Base-by-base conservation (phyloP, 2,888 invertebrate genomes). In the Xiphydria camelus region DNA sequence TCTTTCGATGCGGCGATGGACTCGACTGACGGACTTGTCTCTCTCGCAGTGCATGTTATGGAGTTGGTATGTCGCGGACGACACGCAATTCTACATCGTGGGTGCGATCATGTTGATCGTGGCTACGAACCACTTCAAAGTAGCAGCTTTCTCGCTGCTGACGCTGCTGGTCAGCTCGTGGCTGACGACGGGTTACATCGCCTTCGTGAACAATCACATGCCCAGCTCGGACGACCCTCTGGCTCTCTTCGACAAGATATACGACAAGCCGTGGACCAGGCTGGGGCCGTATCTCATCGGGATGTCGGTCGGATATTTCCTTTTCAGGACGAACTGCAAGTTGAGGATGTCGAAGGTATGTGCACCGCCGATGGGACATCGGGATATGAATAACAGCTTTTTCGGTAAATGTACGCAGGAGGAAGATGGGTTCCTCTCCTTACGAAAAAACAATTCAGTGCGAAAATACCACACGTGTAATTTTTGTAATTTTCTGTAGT, bases 61-160 rank as follows among this genome's bases (percentile, higher is more conserved):
- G 91, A 91, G 91, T 78, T 92, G 91, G 91, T 91, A 92, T 67
- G 77, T 92, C 34, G 88, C 91, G 1, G 90, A 91, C 62, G 91
- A 92, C 68, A 90, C 91, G 0, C 91, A 91, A 67, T 91, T 92
- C 76, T 92, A 91, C 69, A 84, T 89, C 1, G 82, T 92, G 51
- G 90, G 91, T 49, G 88, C 88, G 1, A 82, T 91, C 4, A 83
- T 91, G 21, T 79, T 91, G n/a, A 87, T 92, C 40, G 71, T 91
- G 36, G 90, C 89, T 0, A 85, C 88, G 10, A 88, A 87, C 59
- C 89, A 91, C 72, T 89, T 91, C 69, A 90, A 89, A 70, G 75
- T 86, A 1, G 88, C 91, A 1, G 86, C 85, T 0, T 79, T 80
- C 0, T 77, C 87, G 1, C 78, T 89, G 2, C 74, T 82, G 3